Base-by-base conservation (phyloP, 1,140 invertebrate genomes). In the Drosophila bocqueti region DNA sequence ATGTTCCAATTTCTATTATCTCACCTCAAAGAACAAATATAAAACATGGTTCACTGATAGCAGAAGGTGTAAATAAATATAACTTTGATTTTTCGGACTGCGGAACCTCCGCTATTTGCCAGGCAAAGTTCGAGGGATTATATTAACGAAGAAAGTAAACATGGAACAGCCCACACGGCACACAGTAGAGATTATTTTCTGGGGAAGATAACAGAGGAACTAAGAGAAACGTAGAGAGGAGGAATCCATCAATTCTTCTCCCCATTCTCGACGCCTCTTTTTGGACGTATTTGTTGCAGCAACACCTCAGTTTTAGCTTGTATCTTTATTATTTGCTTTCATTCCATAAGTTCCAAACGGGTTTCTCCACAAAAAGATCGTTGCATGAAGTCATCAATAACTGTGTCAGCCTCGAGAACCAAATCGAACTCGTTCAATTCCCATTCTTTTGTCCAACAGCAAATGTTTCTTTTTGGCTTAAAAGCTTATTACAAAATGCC, bases 311-410 rank as follows among this genome's bases (percentile, higher is more conserved):
- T 18, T 38, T 34, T 55, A 24, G 38, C 52, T 55, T 49, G 13
- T 65, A 47, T 42, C 66, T 69, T 67, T 54, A 69, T 59, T 72
- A 60, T 60, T 60, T 42, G 67, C 55, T 60, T 72, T 73, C 45
- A 73, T 73, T 72, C 69, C 67, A 73, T 72, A 73, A 50, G 34
- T 50, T 60, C 11, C 34, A 73, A 73, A 73, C 69, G 43, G 54
- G 69, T 73, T 71, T 73, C 50, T 73, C 11, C 13, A 29, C n/a
- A 4, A 73, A 59, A 34, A 61, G 21, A 49, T 72, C 67, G 67
- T 36, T 73, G 69, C 68, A 76, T 76, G 74, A 76, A 76, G 62
- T 76, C 74, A 76, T 76, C 74, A 76, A 57, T 66, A 76, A 76
- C 29, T 66, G 36, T 76, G 69, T 60, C 69, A 72, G 54, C 54